phyloP scores from a whole-genome alignment of 2,888 invertebrate genomes.

The Erpobdella octoculata region DNA sequence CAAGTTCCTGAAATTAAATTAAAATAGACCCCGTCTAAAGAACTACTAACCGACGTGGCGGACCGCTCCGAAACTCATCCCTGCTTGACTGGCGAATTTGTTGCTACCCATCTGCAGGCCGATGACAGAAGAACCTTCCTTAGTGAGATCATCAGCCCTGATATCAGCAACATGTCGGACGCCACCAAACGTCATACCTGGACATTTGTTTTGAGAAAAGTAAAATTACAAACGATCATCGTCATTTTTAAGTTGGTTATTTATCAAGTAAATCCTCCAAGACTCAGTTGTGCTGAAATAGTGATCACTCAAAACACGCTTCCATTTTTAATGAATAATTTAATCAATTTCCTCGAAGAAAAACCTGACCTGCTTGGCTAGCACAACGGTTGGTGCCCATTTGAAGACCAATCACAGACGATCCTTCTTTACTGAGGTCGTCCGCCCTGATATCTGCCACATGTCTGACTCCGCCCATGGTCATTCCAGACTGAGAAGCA shows the following conservation, averaged over 20 bases:
- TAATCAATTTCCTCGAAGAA: neutral
- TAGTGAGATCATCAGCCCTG: constrained; percentile 24
- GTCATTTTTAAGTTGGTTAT: neutral
- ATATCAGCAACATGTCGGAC: constrained; percentile 26
- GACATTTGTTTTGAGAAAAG: too few relatives aligned
- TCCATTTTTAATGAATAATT: neutral
- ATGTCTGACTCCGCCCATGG: constrained; percentile 45
- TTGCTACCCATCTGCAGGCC: constrained; percentile 28
- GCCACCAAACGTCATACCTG: constrained; percentile 25
- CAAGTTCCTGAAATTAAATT: neutral
- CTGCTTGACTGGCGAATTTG: constrained; percentile 27
- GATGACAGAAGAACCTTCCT: constrained; percentile 28
- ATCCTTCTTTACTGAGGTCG: constrained; percentile 41
- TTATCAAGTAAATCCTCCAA: too few relatives aligned
- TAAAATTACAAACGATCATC: neutral
- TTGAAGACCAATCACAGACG: constrained; percentile 21
- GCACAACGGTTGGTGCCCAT: constrained; percentile 23
- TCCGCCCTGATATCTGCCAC: constrained; percentile 48
- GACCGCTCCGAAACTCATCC: constrained; percentile 25
- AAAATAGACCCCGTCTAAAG: neutral
- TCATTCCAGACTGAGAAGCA: constrained; percentile 46
- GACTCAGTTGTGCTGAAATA: too few relatives aligned
- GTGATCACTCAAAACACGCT: neutral
- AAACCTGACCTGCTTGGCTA: constrained; percentile 22
- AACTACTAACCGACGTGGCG: constrained; percentile 25